These are phyloP conservation scores for Halisarca cf. caerulea DNA, from an alignment of 37 sponge, comb jelly and placozoan species.

Conservation along the genomic window DNA sequence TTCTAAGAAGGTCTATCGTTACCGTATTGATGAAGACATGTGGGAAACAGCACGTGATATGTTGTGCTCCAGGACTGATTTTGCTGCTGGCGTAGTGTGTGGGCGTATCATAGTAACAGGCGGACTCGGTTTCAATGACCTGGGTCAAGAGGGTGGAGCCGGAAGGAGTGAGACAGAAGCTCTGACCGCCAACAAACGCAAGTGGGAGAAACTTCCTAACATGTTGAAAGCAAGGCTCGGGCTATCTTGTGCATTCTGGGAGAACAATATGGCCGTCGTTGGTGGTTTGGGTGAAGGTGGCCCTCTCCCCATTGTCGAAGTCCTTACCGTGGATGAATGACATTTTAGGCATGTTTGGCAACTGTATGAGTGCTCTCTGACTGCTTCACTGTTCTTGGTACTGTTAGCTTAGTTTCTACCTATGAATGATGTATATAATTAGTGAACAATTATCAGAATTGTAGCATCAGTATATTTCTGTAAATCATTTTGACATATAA, in stretches of 20 bases:
- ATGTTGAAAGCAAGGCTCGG: constrained; percentile 47
- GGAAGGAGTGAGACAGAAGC: constrained; percentile 42
- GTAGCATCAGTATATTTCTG: no score
- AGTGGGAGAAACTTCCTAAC: constrained; percentile 43
- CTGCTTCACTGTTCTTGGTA: no score
- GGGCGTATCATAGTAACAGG: constrained; percentile 51
- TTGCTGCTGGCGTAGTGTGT: constrained; percentile 55
- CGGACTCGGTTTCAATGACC: constrained; percentile 36
- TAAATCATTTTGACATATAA: no score
- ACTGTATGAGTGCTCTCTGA: no score
- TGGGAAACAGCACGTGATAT: constrained; percentile 61
- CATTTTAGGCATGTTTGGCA: no score
- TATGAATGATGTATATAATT: no score
- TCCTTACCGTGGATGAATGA: constrained; percentile 39
- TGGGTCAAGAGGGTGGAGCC: neutral
- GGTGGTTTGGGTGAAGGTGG: constrained; percentile 76
- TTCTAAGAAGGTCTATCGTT: constrained; percentile 60
- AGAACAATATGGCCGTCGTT: constrained; percentile 56
- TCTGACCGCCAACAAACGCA: constrained; percentile 12
- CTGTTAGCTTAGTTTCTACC: no score
- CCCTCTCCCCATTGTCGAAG: constrained; percentile 40
- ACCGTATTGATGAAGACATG: constrained; percentile 51
- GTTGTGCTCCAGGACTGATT: constrained; percentile 48
- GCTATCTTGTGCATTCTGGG: constrained; percentile 33
- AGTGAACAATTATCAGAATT: no score